Base-by-base conservation (phyloP, 2,888 invertebrate genomes). In the Eupithecia abbreviata region DNA sequence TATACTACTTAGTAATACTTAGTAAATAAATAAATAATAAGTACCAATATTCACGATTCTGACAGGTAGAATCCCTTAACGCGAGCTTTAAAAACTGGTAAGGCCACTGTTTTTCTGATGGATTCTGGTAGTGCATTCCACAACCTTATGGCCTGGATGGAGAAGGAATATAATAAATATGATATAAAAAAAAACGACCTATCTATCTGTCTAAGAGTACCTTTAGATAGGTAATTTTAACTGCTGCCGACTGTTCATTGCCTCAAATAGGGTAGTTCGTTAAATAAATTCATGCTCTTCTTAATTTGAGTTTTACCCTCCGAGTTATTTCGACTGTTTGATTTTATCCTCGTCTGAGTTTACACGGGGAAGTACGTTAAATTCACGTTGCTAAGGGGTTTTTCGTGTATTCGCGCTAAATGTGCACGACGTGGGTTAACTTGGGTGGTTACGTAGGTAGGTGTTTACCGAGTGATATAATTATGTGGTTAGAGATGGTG, bases 311-410 rank as follows among this genome's bases (percentile, higher is more conserved):
- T 58, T 30, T 55, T 43, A 72, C 43, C 51, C 68, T 58, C 67
- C 42, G 42, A 66, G 74, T 76, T 71, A 77, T 77, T 77, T 75
- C 77, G 72, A 76, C 62, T 71, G 74, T 77, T 78, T 74, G 77
- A 65, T 77, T 76, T 77, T 66, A 71, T 55, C 75, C 80, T 70
- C 42, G 45, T 45, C 45, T 42, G 51, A 49, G 77, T 70, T 67
- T 67, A 49, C 71, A 41, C 15, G 41, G 67, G 73, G 67, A 67
- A 58, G 70, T 76, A 74, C 77, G 73, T 79, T 79, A 74, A 75
- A 78, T 78, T 74, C 74, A 74, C 71, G 65, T 72, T 71, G 75
- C 10, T 78, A 76, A 78, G 68, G 68, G 78, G 71, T 69, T 76
- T 76, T 74, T 68, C 78, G 65, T 76, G 75, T 78, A 65, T 51